Percentiles rank a stretch among this genome's conserved stretches.
Evolutionary conservation across 2,113 vertebrate genomes (phyloP).

Genomic region (Halcyon malimbica): DNA sequence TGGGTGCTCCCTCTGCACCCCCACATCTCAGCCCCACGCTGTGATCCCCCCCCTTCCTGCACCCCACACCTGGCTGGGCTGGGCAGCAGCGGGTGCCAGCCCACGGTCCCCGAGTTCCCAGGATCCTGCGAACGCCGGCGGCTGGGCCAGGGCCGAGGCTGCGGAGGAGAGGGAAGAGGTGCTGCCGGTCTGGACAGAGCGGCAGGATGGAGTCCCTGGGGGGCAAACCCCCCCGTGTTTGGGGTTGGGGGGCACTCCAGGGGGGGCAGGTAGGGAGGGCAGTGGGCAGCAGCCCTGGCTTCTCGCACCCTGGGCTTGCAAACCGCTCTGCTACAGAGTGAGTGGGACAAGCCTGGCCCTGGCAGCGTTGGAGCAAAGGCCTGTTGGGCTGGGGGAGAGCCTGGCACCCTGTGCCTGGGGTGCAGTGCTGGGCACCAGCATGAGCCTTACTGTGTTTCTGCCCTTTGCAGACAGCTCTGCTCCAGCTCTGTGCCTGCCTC

Average conservation of each 20-base stretch:
- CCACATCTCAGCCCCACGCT: not conserved
- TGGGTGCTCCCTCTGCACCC: too few species aligned
- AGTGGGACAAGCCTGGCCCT: not conserved
- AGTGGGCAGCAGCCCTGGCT: not conserved
- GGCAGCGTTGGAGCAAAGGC: fast-evolving
- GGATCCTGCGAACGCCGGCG: not conserved
- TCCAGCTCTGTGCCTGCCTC: not conserved
- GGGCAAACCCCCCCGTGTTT: not conserved
- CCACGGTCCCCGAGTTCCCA: constrained; percentile 53
- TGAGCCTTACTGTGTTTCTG: fast-evolving
- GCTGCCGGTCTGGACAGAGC: not conserved
- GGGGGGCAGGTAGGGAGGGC: not conserved
- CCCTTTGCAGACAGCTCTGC: not conserved
- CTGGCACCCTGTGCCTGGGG: fast-evolving
- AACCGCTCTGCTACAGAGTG: fast-evolving
- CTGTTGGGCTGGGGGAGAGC: not conserved
- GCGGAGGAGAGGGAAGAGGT: not conserved
- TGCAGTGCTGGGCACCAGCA: fast-evolving
- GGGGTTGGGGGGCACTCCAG: not conserved
- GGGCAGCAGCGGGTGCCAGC: constrained; percentile 68
- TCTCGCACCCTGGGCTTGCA: not conserved
- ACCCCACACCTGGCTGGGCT: constrained; percentile 46
- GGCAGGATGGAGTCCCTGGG: too few species aligned
- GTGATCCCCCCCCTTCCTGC: not conserved
- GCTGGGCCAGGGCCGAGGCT: constrained; percentile 15